phyloP scores from a whole-genome alignment of 2,113 vertebrate genomes.

The Oceanodroma tethys region DNA sequence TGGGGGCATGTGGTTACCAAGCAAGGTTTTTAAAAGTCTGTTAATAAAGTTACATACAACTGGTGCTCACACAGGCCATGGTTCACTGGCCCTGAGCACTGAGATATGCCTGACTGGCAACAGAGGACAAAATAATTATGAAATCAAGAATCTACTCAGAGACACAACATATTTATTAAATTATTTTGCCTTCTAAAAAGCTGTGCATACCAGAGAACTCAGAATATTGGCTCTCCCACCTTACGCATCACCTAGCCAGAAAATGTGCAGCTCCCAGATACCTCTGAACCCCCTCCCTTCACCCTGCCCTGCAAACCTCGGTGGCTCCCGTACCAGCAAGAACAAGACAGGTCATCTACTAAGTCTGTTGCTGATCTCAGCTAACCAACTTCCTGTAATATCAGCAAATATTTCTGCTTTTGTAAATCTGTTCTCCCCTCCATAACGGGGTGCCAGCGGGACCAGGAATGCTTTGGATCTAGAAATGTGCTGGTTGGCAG shows the following conservation, averaged over 20 bases:
- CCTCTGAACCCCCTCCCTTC: neutral
- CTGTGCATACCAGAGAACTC: neutral
- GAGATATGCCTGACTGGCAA: neutral
- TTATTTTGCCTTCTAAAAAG: neutral
- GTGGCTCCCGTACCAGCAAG: neutral
- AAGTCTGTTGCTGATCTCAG: conserved; percentile 3
- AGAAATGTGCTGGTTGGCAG: conserved; percentile 15
- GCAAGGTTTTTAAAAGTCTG: neutral
- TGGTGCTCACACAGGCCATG: neutral
- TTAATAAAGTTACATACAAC: neutral
- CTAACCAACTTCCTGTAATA: neutral
- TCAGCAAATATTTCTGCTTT: conserved; percentile 52
- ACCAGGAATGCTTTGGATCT: conserved; percentile 6
- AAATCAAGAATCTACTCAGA: neutral
- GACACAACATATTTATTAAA: neutral
- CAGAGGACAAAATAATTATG: neutral
- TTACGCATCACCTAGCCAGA: neutral
- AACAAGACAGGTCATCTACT: neutral
- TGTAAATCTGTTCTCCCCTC: conserved; percentile 4
- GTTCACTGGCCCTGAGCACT: neutral
- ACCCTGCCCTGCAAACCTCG: neutral
- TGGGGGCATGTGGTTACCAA: neutral
- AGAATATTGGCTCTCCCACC: neutral
- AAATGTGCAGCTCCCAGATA: neutral
- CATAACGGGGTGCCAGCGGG: neutral